Base-by-base conservation (phyloP, 2,888 invertebrate species). In the Agriopis marginaria region DNA sequence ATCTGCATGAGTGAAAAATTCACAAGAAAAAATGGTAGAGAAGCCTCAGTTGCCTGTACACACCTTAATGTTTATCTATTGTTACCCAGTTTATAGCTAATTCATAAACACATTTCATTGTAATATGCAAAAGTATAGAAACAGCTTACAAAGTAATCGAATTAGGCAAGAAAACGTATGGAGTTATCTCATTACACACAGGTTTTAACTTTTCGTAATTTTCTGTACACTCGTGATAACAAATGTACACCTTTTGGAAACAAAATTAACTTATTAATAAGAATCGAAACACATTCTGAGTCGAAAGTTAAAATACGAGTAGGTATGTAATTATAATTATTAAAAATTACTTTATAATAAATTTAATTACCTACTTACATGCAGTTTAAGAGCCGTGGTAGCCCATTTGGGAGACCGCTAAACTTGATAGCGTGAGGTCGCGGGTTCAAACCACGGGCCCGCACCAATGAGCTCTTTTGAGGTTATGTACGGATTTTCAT, bases 1-100 rank as follows among this genome's bases (percentile, higher is more conserved):
- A 74, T 74, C 70, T 68, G 72, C 74, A 78, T 79, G 78, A 81
- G 82, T 83, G 79, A 83, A 82, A 79, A 78, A 82, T 82, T 80
- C 75, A 75, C 78, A 75, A 66, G 78, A 82, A 80, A 79, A 77
- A 79, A 77, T 32, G 10, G 42, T 73, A 74, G 75, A 70, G 69
- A 72, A 66, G 53, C 65, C 47, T 44, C 47, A 32, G 10, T 44
- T 58, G 23, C 54, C 39, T 63, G 44, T 49, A 61, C 42, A 60
- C 7, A 49, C 40, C 23, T 54, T 44, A 42, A 56, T 61, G 44
- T 50, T 32, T 54, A 23, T 58, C 7, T 60, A 60, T 23, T 53
- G 32, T 40, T 11, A 6, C 59, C 54, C 51, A 14, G 40, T 42
- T 55, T 45, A 39, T 61, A 44, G 45, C 42, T 42, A 56, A 14